Conservation (phyloP, 2,797 vertebrate genomes). For the Tenualosa ilisha region DNA sequence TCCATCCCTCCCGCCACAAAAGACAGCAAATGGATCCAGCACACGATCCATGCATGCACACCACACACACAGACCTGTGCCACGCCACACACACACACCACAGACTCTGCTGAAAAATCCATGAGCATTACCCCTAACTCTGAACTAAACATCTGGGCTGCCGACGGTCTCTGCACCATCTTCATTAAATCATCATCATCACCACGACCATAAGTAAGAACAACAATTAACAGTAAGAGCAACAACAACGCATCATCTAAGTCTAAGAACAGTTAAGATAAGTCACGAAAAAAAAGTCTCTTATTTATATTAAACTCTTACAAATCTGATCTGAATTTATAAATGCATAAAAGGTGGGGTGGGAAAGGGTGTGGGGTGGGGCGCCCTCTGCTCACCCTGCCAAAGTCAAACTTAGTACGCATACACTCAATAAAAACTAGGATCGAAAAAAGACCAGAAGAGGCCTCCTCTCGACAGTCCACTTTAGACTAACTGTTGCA, state of each 20-base stretch:
- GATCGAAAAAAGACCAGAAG: constrained; percentile 39
- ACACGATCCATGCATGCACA: background rate
- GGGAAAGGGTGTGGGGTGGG: constrained; percentile 52
- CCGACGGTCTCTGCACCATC: constrained; percentile 61
- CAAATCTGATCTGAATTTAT: constrained; percentile 82
- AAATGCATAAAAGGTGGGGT: constrained; percentile 81
- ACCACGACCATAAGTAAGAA: constrained; percentile 66
- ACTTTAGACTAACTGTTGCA: background rate
- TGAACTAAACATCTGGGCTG: constrained; percentile 61
- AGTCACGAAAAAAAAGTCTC: constrained; percentile 70
- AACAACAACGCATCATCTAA: constrained; percentile 60
- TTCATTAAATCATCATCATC: constrained; percentile 36
- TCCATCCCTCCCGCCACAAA: background rate
- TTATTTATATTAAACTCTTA: constrained; percentile 84
- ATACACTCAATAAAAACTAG: constrained; percentile 37
- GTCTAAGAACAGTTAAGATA: constrained; percentile 71
- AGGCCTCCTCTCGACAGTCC: background rate
- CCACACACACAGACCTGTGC: constrained; percentile 27
- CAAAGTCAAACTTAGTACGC: background rate
- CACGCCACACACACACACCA: constrained; percentile 51
- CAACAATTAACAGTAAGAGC: constrained; percentile 65
- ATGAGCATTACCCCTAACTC: constrained; percentile 25
- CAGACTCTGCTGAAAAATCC: constrained; percentile 38
- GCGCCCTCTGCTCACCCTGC: background rate
- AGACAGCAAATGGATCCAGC: constrained; percentile 13